These are phyloP conservation scores for Imbricaverruca yamaguchii DNA, from an alignment of 2,888 invertebrate species.

Conservation along the genomic window DNA sequence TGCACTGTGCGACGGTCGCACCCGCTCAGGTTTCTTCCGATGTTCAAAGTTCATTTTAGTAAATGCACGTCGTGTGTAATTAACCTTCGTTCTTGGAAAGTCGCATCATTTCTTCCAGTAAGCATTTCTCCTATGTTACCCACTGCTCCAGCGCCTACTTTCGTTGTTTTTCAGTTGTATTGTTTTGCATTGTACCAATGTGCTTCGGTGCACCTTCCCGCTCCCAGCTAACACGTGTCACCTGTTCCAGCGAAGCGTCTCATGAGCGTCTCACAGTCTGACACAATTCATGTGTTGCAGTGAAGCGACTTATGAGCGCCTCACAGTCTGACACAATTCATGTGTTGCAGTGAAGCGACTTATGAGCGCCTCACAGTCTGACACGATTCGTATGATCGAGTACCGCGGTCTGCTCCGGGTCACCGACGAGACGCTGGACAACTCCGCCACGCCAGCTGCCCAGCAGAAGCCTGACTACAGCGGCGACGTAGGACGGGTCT, in stretches of 20 bases:
- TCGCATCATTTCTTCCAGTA: no score
- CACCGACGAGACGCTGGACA: neutral
- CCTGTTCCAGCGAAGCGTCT: neutral
- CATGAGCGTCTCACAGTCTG: neutral
- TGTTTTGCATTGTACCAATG: no score
- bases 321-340: neutral
- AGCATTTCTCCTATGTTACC: no score
- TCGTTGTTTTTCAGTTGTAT: no score
- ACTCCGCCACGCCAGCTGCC: neutral
- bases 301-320: neutral
- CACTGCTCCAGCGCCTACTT: no score
- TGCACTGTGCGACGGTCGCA: no score
- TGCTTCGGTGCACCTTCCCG: neutral
- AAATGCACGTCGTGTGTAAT: no score
- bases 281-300: neutral
- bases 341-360: conserved; percentile 1
- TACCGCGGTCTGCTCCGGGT: neutral
- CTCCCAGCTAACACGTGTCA: neutral
- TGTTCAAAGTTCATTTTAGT: no score
- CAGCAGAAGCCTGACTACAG: no score
- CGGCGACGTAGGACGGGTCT: no score
- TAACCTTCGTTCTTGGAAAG: no score
- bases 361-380: conserved; percentile 21
- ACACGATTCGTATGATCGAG: neutral
- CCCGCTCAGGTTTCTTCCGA: no score